Percentiles rank a stretch among this genome's conserved stretches.
Conservation (phyloP, 2,113 vertebrate species). For the Trogon surrucura region DNA sequence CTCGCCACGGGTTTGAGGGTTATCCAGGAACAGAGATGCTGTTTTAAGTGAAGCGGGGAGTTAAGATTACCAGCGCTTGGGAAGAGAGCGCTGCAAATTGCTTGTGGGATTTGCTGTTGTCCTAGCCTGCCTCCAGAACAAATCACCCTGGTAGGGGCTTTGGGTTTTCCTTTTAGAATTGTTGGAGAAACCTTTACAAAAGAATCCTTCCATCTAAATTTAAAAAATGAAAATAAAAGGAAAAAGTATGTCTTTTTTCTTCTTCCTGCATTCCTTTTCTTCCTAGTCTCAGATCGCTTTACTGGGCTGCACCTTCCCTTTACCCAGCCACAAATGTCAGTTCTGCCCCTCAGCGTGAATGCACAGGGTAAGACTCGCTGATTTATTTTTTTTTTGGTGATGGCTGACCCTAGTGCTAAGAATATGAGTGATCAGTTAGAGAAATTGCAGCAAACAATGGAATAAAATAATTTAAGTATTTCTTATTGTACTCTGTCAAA, state of each 20-base stretch:
- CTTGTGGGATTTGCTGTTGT: not conserved
- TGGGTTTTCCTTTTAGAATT: not conserved
- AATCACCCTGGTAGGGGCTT: not conserved
- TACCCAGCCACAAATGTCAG: not conserved
- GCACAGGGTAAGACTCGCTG: not conserved
- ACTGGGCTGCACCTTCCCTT: not conserved
- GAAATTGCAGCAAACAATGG: not conserved
- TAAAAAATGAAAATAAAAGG: no score
- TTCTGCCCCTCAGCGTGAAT: not conserved
- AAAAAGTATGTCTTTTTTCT: not conserved
- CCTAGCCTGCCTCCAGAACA: not conserved
- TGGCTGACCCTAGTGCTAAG: not conserved
- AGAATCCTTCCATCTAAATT: not conserved
- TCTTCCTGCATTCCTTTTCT: not conserved
- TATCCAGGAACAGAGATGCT: slow-evolving; percentile 33
- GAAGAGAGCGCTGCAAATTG: not conserved
- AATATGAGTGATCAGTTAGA: not conserved
- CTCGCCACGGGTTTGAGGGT: not conserved
- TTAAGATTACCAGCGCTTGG: not conserved
- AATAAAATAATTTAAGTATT: not conserved
- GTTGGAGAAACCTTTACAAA: not conserved
- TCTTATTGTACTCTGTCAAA: not conserved
- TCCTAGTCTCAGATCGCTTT: not conserved
- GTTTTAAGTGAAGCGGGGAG: slow-evolving; percentile 6
- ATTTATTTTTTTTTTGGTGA: not conserved